Conservation (phyloP, 2,888 invertebrate species). For the Synanthedon myopaeformis region DNA sequence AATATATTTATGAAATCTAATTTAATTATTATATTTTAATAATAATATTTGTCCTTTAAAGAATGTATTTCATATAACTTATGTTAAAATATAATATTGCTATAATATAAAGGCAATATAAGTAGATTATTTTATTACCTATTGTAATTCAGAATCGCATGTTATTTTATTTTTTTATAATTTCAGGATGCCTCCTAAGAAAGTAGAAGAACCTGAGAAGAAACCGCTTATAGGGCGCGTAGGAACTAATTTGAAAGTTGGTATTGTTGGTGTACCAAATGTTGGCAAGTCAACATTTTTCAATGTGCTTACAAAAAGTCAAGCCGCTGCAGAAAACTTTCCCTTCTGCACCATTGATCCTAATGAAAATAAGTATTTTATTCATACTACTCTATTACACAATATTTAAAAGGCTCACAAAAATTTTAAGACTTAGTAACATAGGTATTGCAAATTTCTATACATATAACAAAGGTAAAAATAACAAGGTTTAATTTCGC, state of each 20-base stretch:
- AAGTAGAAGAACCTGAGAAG: slow-evolving; percentile 88
- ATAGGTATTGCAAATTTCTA: no score
- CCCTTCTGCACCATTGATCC: slow-evolving; percentile 99
- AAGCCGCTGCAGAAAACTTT: slow-evolving; percentile 98
- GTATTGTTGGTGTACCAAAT: slow-evolving; percentile 97
- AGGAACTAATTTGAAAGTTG: slow-evolving; percentile 95
- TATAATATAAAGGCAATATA: not conserved
- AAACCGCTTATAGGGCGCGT: slow-evolving; percentile 94
- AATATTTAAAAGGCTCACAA: no score
- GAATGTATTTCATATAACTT: no score
- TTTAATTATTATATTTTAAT: no score
- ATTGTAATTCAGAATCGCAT: not conserved
- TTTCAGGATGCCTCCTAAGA: slow-evolving; percentile 84
- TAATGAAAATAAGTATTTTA: slow-evolving; percentile 97
- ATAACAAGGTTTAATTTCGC: no score
- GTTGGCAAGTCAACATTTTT: slow-evolving; percentile 99
- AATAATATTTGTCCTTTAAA: no score
- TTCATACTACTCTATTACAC: not conserved
- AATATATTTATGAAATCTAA: no score
- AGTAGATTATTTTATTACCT: not conserved
- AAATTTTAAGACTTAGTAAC: no score
- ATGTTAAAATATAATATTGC: not conserved
- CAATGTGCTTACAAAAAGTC: slow-evolving; percentile 98
- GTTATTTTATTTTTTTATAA: not conserved
- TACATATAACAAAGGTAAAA: no score